Percentiles rank a stretch among this genome's conserved stretches.
Conservation (phyloP, 2,113 vertebrate genomes). For the Athene cunicularia region DNA sequence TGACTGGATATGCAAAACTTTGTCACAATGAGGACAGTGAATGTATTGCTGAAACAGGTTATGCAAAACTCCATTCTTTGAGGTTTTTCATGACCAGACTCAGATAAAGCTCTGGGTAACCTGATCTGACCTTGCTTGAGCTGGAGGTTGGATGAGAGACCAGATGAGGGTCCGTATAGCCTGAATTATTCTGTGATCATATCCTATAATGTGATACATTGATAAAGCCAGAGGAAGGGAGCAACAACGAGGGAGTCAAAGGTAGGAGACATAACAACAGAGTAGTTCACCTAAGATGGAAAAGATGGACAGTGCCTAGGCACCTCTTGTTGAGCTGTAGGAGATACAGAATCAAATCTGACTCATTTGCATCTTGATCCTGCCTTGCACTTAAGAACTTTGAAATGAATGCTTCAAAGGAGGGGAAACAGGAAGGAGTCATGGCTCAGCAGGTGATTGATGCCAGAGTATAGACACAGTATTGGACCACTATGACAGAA, state of each 20-base stretch:
- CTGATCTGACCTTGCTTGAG: not conserved
- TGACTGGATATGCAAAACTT: not conserved
- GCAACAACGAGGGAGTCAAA: not conserved
- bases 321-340: not conserved
- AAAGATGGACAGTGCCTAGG: not conserved
- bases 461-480: not conserved
- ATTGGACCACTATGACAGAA: not conserved
- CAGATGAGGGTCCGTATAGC: not conserved
- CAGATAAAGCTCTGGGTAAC: not conserved
- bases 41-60: not conserved
- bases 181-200: not conserved
- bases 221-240: not conserved
- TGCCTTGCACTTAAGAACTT: not conserved
- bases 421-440: not conserved
- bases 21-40: not conserved
- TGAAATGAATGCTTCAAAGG: not conserved
- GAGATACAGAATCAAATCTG: not conserved
- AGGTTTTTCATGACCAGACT: not conserved
- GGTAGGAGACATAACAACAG: not conserved
- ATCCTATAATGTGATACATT: rapidly evolving
- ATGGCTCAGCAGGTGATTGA: not conserved
- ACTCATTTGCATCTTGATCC: not conserved
- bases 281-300: not conserved
- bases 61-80: not conserved
- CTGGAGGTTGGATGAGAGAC: not conserved